Percentiles rank a stretch among this genome's conserved stretches.
Conservation (phyloP, 2,888 invertebrate species). For the Drosophila algonquin region DNA sequence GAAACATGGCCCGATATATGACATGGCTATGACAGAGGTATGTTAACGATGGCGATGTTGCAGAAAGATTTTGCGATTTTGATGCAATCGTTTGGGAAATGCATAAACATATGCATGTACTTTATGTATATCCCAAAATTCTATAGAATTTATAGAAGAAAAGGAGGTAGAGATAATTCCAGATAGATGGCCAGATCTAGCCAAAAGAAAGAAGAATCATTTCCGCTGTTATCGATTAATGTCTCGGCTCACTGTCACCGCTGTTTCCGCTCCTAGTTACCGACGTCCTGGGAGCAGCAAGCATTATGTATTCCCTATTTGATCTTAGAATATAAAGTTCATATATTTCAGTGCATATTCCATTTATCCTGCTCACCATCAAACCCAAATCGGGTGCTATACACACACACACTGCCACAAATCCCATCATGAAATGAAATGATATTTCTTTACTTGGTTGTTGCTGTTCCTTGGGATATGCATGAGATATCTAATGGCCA, state of each 20-base stretch:
- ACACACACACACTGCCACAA: slow-evolving; percentile 18
- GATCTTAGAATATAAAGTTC: not conserved
- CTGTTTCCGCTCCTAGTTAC: too few relatives aligned
- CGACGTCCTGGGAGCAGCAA: not conserved
- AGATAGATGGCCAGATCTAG: too few relatives aligned
- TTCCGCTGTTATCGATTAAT: too few relatives aligned
- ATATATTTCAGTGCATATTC: too few relatives aligned
- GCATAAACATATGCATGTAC: too few relatives aligned
- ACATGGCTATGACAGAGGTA: slow-evolving; percentile 25
- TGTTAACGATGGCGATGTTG: slow-evolving; percentile 2
- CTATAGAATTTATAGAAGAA: too few relatives aligned
- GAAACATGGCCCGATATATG: slow-evolving; percentile 12
- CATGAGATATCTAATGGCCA: slow-evolving; percentile 61
- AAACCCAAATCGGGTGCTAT: slow-evolving; percentile 19
- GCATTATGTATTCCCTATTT: not conserved
- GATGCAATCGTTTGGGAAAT: not conserved
- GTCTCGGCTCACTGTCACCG: not conserved
- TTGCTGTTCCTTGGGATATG: slow-evolving; percentile 14
- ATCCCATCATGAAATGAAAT: slow-evolving; percentile 25
- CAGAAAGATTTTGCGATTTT: not conserved
- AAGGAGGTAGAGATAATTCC: too few relatives aligned
- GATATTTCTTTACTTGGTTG: slow-evolving; percentile 16
- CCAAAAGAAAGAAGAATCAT: too few relatives aligned
- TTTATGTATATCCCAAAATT: too few relatives aligned
- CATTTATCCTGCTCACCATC: slow-evolving; percentile 2